phyloP scores from a whole-genome alignment of 2,888 invertebrate species.

The Ptychoptera contaminata region DNA sequence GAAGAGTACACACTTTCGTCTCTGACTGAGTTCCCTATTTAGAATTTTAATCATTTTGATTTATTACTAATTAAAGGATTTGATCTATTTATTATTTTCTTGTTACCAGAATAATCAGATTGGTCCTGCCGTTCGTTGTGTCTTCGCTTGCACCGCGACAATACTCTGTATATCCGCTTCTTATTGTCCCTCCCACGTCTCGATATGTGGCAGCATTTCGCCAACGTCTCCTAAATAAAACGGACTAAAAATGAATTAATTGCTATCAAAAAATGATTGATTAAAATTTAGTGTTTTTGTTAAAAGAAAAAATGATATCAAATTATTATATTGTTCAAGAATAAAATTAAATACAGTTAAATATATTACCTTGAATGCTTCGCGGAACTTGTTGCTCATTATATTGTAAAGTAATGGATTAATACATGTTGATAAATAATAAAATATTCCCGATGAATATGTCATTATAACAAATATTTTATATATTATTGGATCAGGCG shows the following conservation, averaged over 20 bases:
- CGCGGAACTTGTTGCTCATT: conserved; percentile 87
- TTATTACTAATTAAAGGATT: conserved; percentile 10
- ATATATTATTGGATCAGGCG: too few relatives aligned
- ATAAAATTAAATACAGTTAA: too few relatives aligned
- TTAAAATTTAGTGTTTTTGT: not conserved
- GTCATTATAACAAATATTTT: conserved; percentile 15
- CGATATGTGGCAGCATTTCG: conserved; percentile 31
- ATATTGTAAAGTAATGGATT: conserved; percentile 89
- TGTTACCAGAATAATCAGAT: conserved; percentile 31
- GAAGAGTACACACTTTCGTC: conserved; percentile 19
- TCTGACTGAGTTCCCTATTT: conserved; percentile 27
- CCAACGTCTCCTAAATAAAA: conserved; percentile 42
- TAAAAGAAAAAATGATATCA: too few relatives aligned
- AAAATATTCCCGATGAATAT: conserved; percentile 75
- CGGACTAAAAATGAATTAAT: conserved; percentile 20
- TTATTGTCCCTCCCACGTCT: conserved; percentile 19
- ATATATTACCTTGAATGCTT: conserved; percentile 68
- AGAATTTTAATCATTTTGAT: conserved; percentile 1
- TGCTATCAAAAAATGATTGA: conserved; percentile 3
- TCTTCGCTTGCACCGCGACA: conserved; percentile 36
- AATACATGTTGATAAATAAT: conserved; percentile 83
- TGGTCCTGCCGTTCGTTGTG: conserved; percentile 31
- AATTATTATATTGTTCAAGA: not conserved
- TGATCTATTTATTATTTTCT: too few relatives aligned
- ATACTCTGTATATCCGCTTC: conserved; percentile 40